Evolutionary conservation across 2,888 invertebrate species (phyloP).

Genomic region (Troides oblongomaculatus): DNA sequence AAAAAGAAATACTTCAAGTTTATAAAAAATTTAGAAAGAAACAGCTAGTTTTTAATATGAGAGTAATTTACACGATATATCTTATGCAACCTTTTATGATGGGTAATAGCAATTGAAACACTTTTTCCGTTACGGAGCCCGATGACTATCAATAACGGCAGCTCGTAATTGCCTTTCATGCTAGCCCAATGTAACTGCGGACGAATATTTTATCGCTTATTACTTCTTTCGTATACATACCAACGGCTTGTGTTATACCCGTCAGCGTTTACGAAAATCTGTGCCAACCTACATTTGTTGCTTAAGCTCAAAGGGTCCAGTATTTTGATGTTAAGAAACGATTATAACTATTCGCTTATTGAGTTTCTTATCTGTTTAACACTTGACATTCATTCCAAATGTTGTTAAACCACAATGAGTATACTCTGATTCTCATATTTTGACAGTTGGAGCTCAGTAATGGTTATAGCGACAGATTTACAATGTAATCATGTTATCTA

Average conservation of each 20-base stretch:
- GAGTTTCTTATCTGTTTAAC: too few relatives aligned
- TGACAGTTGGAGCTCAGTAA: too few relatives aligned
- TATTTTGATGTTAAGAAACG: constrained; percentile 1
- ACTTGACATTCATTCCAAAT: too few relatives aligned
- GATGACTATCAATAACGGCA: constrained; percentile 16
- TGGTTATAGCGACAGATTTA: too few relatives aligned
- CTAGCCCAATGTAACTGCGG: not conserved
- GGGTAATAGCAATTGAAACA: constrained; percentile 15
- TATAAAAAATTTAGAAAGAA: too few relatives aligned
- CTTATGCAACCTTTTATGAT: constrained; percentile 16
- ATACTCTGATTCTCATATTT: too few relatives aligned
- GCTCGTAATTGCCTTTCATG: constrained; percentile 11
- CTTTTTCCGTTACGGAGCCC: constrained; percentile 17
- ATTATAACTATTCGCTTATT: not conserved
- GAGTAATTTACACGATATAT: not conserved
- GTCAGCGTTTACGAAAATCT: constrained; percentile 8
- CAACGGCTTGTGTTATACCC: constrained; percentile 12
- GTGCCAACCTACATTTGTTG: constrained; percentile 3
- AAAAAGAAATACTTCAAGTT: too few relatives aligned
- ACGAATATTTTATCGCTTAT: constrained; percentile 17
- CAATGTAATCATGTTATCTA: too few relatives aligned
- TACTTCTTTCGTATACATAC: constrained; percentile 7
- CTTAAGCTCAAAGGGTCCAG: not conserved
- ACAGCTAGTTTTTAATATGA: not conserved
- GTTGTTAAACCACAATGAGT: too few relatives aligned